Conservation (phyloP, 2,888 invertebrate species). For the Parnassius glacialis region DNA sequence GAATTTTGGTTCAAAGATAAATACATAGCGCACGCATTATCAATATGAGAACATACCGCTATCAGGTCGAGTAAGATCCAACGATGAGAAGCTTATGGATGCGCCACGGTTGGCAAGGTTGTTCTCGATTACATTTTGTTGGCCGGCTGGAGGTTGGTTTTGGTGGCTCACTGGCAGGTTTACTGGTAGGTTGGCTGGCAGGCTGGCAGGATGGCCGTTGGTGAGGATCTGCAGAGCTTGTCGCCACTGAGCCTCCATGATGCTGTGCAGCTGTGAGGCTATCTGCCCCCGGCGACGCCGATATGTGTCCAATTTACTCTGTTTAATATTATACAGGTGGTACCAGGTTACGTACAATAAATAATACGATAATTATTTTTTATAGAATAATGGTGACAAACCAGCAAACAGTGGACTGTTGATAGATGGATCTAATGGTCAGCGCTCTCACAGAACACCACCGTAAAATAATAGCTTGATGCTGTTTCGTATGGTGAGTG, state of each 20-base stretch:
- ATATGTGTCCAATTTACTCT: conserved; percentile 67
- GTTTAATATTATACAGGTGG: conserved; percentile 1
- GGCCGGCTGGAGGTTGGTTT: neutral
- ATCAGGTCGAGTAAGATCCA: conserved; percentile 29
- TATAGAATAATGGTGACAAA: no score
- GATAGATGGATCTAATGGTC: no score
- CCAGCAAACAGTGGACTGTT: no score
- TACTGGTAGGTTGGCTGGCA: conserved; percentile 13
- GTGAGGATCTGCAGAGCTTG: conserved; percentile 87
- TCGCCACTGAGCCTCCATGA: conserved; percentile 91
- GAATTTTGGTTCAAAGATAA: no score
- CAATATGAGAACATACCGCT: conserved; percentile 26
- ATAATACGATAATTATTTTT: no score
- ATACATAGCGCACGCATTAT: no score
- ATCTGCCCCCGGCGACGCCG: conserved; percentile 82
- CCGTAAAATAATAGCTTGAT: no score
- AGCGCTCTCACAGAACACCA: no score
- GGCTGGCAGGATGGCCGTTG: conserved; percentile 27
- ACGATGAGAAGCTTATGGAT: conserved; percentile 16
- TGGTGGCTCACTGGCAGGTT: conserved; percentile 7
- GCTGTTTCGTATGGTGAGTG: no score
- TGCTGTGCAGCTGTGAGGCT: conserved; percentile 86
- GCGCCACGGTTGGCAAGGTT: conserved; percentile 27
- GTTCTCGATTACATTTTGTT: neutral
- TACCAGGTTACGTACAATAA: no score